A percentile compares a stretch with the other conserved stretches of the same genome.
These are phyloP conservation scores for Branchipolynoe longqiensis DNA, from an alignment of 2,888 invertebrate genomes.

Conservation along the genomic window DNA sequence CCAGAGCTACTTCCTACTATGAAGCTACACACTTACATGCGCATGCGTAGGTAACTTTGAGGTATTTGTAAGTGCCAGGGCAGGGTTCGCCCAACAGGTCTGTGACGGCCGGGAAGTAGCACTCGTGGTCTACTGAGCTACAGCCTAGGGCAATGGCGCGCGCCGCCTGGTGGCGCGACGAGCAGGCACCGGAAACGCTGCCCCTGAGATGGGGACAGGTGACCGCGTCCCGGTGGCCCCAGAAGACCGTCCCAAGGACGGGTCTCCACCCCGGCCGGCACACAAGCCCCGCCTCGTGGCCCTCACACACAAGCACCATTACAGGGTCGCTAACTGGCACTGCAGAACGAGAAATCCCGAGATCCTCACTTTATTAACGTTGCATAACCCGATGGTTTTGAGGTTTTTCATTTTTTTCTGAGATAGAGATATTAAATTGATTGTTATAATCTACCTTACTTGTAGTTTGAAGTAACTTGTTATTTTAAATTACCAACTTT, in stretches of 20 bases:
- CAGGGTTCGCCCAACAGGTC: slow-evolving; percentile 58
- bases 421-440: no score
- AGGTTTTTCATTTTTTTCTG: no score
- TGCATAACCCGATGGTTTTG: no score
- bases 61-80: slow-evolving; percentile 60
- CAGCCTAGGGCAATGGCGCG: slow-evolving; percentile 7
- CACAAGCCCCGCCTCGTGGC: neutral
- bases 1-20: no score
- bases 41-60: slow-evolving; percentile 53
- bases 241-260: neutral
- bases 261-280: neutral
- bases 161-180: neutral
- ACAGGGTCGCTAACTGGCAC: neutral
- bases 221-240: neutral
- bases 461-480: no score
- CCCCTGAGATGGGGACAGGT: slow-evolving; percentile 7
- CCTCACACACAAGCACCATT: slow-evolving; percentile 34
- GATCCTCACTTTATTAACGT: no score
- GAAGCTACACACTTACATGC: slow-evolving; percentile 56
- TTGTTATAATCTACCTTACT: no score
- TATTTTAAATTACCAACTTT: no score
- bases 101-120: slow-evolving; percentile 16
- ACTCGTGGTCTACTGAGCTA: slow-evolving; percentile 2
- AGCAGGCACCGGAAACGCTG: slow-evolving; percentile 4
- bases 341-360: slow-evolving; percentile 21